Base-by-base conservation (phyloP, 2,113 vertebrate species). In the Lagenorhynchus albirostris region DNA sequence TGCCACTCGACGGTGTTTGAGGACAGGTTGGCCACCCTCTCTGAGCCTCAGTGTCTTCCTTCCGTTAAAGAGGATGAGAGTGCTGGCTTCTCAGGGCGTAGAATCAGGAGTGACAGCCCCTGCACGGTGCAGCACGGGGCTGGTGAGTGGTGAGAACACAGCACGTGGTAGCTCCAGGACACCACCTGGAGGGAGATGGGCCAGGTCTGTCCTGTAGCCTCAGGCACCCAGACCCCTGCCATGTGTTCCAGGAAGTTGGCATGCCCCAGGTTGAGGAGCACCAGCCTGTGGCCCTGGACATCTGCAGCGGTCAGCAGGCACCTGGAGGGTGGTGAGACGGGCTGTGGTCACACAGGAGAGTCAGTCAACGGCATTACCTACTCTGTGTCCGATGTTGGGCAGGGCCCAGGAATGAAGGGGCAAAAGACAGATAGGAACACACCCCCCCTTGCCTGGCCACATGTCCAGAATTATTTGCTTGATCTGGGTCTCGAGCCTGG, bases 111-210 rank as follows among this genome's bases (percentile, higher is more conserved):
- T 38, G 53, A 23, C 29, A 6, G 41, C 1, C 12, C 11, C 58
- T 67, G 58, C 55, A 3, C 0, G 0, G 33, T 0, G 14, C 33
- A 6, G 55, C 25, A 1, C 14, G 0, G 41, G 73, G 31, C 44
- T 14, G 11, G 53, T 15, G 55, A 60, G 23, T 0, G 21, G 23
- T 3, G 53, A 74, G 79, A 74, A 25, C 8, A 6, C 2, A 9
- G 2, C 5, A 12, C 38, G 2, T 15, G n/a, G 55, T 5, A 17
- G 47, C 70, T 87, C 33, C 47, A 14, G 6, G 60, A 92, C 6
- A 21, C 33, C 25, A 41, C 25, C 21, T 1, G 1, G 38, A 26
- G 12, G 80, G 50, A 67, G 11, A 13, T 25, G 11, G 41, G 55
- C 44, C 47, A 1, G 9, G 36, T 65, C 55, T 68, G 77, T 58